Base-by-base conservation (phyloP, 2,888 invertebrate species). In the Ecliptopera silaceata region DNA sequence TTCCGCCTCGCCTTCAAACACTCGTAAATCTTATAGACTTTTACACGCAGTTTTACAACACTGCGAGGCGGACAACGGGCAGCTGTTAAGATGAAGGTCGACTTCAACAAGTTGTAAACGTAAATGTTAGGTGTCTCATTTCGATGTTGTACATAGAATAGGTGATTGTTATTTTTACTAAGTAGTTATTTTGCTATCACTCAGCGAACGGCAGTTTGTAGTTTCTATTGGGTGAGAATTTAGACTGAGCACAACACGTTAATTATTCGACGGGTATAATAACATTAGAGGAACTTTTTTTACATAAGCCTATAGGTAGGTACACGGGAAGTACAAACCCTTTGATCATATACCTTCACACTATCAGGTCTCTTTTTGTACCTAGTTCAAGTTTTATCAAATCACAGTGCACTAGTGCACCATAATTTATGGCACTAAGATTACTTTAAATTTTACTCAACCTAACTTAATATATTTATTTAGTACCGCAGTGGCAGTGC, bases 111-210 rank as follows among this genome's bases (percentile, higher is more conserved):
- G 48, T 52, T 52, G 45, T 51, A 50, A 45, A 56, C 57, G 61
- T 59, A 65, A 64, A 62, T 74, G 69, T 72, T 70, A 76, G 75
- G 72, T 73, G 64, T 75, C 71, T 71, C 69, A 70, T 70, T 67
- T 79, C 64, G 72, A 75, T 79, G 77, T 80, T 75, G 82, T 83
- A 82, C 76, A 80, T 82, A 82, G 71, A 72, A 66, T 78, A 79
- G 74, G 63, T 68, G 65, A 70, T 74, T 74, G 65, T 72, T 63
- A 58, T 43, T 39, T 52, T 49, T 63, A 55, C 41, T 59, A 58
- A 20, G 48, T 60, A 55, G 49, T 56, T 56, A 39, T 61, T 36
- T 57, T 56, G 49, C 44, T 43, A 68, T 69, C 65, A 61, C 63
- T 63, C 59, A 61, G 56, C 59, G 50, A 38, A 47, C 39, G 34